These are phyloP conservation scores for Leucozona laternaria DNA, from an alignment of 2,888 invertebrate genomes.

Conservation along the genomic window DNA sequence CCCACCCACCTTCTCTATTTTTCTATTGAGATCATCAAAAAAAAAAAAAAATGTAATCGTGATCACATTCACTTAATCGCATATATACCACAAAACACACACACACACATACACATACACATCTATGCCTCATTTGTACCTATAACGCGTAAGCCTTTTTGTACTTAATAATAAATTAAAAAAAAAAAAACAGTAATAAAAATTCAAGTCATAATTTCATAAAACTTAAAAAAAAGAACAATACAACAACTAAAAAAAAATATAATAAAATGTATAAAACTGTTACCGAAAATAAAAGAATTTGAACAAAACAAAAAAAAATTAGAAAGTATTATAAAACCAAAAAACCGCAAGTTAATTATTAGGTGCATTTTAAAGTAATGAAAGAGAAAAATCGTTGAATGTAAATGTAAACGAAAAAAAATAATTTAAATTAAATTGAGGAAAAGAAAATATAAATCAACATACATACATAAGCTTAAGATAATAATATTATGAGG, in stretches of 20 bases:
- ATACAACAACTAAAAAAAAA: slow-evolving; percentile 28
- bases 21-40: slow-evolving; percentile 79
- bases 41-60: slow-evolving; percentile 48
- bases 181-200: slow-evolving; percentile 42
- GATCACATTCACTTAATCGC: slow-evolving; percentile 46
- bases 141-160: slow-evolving; percentile 77
- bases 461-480: slow-evolving; percentile 49
- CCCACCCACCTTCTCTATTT: slow-evolving; percentile 84
- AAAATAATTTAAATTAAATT: slow-evolving; percentile 73
- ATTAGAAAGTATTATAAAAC: slow-evolving; percentile 31
- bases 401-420: slow-evolving; percentile 64
- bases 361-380: slow-evolving; percentile 60
- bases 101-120: slow-evolving; percentile 74
- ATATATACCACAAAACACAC: slow-evolving; percentile 67
- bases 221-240: slow-evolving; percentile 31
- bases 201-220: slow-evolving; percentile 56
- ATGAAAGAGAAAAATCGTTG: slow-evolving; percentile 49
- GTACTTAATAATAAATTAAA: slow-evolving; percentile 60
- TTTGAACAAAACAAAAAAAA: slow-evolving; percentile 26
- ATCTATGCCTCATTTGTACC: slow-evolving; percentile 81
- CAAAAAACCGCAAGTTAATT: slow-evolving; percentile 56
- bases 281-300: slow-evolving; percentile 55
- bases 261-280: slow-evolving; percentile 47
- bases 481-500: slow-evolving; percentile 43
- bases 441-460: slow-evolving; percentile 37